Conservation (phyloP, 1,140 invertebrate genomes). For the Meloidogyne floridensis region DNA sequence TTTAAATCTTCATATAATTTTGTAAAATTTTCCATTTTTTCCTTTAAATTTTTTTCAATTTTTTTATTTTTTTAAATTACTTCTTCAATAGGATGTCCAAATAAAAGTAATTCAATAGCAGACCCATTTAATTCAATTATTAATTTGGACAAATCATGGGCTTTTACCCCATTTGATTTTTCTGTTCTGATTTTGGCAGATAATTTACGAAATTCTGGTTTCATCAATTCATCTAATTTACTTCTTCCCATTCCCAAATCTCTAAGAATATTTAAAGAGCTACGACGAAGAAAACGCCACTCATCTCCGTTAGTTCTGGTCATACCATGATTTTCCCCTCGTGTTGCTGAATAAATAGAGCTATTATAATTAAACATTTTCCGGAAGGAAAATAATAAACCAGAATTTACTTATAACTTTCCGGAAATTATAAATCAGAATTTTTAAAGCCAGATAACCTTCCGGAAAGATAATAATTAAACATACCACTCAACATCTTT, state of each 20-base stretch:
- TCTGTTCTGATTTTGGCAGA: conserved; percentile 22
- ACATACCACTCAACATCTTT: conserved; percentile 3
- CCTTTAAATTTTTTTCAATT: background rate
- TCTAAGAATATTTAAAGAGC: conserved; percentile 2
- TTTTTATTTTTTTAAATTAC: background rate
- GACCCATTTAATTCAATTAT: conserved; percentile 18
- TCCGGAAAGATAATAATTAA: background rate
- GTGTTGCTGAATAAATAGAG: background rate
- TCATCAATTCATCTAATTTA: conserved; percentile 10
- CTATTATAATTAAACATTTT: background rate
- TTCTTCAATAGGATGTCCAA: conserved; percentile 23
- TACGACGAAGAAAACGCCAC: conserved; percentile 17
- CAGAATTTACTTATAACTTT: too few species aligned
- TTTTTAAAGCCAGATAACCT: too few species aligned
- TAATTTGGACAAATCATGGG: background rate
- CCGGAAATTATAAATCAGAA: too few species aligned
- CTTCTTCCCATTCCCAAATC: conserved; percentile 27
- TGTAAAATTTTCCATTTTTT: background rate
- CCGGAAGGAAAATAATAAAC: too few species aligned
- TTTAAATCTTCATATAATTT: background rate
- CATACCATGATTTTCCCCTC: conserved; percentile 15
- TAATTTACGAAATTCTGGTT: conserved; percentile 23
- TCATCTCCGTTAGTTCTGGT: conserved; percentile 14
- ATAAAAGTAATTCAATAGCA: conserved; percentile 22
- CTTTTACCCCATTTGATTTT: background rate